Conservation (phyloP, 1,140 invertebrate species). For the Calycopis cecrops region DNA sequence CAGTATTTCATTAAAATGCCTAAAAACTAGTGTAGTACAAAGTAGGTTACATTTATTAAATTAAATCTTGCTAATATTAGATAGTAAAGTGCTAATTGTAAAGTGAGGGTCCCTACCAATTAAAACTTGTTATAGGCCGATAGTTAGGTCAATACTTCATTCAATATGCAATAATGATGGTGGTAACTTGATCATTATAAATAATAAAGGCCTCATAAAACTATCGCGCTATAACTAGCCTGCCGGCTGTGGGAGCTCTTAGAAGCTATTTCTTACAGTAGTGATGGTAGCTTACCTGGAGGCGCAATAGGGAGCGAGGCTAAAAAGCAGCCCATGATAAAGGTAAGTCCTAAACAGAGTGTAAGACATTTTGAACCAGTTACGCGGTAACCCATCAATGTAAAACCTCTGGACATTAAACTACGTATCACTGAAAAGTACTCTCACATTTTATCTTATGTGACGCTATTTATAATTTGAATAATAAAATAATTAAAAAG, state of each 20-base stretch:
- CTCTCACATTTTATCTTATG: neutral
- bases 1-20: no score
- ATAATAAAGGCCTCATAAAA: no score
- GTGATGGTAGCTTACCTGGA: conserved; percentile 37
- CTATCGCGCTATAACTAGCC: no score
- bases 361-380: conserved; percentile 55
- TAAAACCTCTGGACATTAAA: conserved; percentile 45
- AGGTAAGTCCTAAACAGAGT: conserved; percentile 53
- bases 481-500: neutral
- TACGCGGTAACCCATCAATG: conserved; percentile 58
- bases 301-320: conserved; percentile 52
- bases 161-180: no score
- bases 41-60: no score
- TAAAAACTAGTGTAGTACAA: no score
- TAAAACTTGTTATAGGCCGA: neutral
- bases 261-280: no score
- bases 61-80: no score
- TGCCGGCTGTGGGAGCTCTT: no score
- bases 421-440: conserved; percentile 12
- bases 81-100: no score
- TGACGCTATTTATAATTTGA: conserved; percentile 20
- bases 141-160: neutral
- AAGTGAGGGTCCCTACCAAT: no score
- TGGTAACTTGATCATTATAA: no score
- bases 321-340: conserved; percentile 64